These are phyloP conservation scores for Isotomurus palustris DNA, from an alignment of 2,888 invertebrate genomes.

Conservation along the genomic window DNA sequence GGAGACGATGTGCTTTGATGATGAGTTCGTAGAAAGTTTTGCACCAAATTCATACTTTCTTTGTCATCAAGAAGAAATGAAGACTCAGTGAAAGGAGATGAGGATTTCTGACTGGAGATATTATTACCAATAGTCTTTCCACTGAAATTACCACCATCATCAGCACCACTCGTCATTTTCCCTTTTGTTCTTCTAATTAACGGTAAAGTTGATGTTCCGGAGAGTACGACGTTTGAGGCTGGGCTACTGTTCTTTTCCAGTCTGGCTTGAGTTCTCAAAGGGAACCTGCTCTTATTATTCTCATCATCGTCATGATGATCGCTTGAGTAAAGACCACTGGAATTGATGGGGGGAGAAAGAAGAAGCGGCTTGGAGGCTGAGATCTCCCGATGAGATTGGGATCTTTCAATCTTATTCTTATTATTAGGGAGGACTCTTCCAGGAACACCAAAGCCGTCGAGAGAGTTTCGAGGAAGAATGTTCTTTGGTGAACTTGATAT, in stretches of 20 bases:
- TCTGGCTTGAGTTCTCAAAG: background rate
- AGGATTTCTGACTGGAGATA: background rate
- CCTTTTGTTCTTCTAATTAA: conserved; percentile 2
- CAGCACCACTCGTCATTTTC: background rate
- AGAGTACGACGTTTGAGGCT: background rate
- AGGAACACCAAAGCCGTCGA: background rate
- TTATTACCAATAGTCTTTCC: background rate
- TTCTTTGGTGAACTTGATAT: conserved; percentile 10
- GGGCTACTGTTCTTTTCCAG: background rate
- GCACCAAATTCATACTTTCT: conserved; percentile 31
- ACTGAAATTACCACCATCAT: background rate
- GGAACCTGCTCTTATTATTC: background rate
- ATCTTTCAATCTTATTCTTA: conserved; percentile 30
- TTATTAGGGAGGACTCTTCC: conserved; percentile 4
- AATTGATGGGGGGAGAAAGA: background rate
- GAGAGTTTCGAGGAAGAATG: too few species aligned
- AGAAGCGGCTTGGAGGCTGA: conserved; percentile 24
- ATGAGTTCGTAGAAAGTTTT: conserved; percentile 36
- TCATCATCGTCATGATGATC: too few species aligned
- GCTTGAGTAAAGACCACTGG: too few species aligned
- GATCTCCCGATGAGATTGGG: conserved; percentile 35
- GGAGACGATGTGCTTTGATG: conserved; percentile 7
- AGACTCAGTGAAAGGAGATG: background rate
- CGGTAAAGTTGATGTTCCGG: background rate
- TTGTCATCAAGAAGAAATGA: conserved; percentile 13